phyloP scores from a whole-genome alignment of 2,797 vertebrate genomes.

The Enteromius thamalakanensis region DNA sequence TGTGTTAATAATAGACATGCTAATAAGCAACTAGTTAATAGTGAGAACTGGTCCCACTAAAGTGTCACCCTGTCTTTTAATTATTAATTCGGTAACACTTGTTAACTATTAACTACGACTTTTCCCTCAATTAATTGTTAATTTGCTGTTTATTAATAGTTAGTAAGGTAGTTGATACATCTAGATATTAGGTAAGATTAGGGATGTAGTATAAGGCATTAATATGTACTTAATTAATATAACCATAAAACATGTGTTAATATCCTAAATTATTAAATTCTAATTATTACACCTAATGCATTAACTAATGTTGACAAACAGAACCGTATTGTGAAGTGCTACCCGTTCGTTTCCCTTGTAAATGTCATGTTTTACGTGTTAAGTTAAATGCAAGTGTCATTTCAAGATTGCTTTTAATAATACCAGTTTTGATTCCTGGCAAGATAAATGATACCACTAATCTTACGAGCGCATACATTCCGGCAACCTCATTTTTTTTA shows the following conservation, averaged over 20 bases:
- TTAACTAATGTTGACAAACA: background rate
- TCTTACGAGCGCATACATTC: background rate
- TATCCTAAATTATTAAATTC: too few relatives aligned
- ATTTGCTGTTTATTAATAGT: too few relatives aligned
- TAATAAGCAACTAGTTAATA: too few relatives aligned
- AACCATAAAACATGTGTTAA: background rate
- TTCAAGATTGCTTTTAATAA: constrained; percentile 19
- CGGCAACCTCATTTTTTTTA: background rate
- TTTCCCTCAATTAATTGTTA: too few relatives aligned
- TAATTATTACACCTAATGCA: background rate
- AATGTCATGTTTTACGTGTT: background rate
- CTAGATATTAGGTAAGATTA: too few relatives aligned
- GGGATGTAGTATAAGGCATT: too few relatives aligned
- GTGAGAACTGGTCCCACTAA: too few relatives aligned
- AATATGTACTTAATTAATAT: too few relatives aligned
- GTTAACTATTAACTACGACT: too few relatives aligned
- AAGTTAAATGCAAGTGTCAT: background rate
- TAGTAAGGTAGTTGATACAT: too few relatives aligned
- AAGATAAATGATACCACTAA: constrained; percentile 20
- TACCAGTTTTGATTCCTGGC: background rate
- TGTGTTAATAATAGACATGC: too few relatives aligned
- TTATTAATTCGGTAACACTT: background rate
- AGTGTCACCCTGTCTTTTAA: background rate
- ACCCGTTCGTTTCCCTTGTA: background rate
- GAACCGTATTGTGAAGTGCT: background rate